Conservation (phyloP, 2,797 vertebrate genomes). For the Thalassophryne amazonica region DNA sequence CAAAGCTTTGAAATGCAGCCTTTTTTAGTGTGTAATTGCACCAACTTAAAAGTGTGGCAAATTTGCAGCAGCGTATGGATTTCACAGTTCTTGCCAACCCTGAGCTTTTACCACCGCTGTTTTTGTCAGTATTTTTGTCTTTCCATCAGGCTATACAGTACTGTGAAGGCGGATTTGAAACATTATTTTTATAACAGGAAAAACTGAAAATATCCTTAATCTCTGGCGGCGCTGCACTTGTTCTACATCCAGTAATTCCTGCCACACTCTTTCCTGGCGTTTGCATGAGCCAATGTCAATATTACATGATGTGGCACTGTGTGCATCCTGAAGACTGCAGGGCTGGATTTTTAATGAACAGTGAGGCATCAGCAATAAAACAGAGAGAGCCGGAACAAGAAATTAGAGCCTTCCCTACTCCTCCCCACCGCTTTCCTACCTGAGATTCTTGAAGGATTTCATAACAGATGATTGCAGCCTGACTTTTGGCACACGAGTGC, state of each 20-base stretch:
- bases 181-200: neutral
- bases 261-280: constrained; percentile 13
- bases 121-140: no score
- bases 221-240: constrained; percentile 24
- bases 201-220: neutral
- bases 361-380: constrained; percentile 31
- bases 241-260: constrained; percentile 24
- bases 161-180: neutral
- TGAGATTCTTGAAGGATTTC: constrained; percentile 43
- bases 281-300: constrained; percentile 32
- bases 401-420: constrained; percentile 25
- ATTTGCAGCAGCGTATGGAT: no score
- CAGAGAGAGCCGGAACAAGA: constrained; percentile 50
- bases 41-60: no score
- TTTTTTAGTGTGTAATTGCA: no score
- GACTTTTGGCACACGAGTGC: constrained; percentile 45
- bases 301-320: constrained; percentile 33
- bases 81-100: no score
- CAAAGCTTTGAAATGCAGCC: no score
- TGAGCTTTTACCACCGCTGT: no score
- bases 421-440: constrained; percentile 26
- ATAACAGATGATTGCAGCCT: constrained; percentile 41
- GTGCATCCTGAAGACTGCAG: constrained; percentile 16
- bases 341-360: constrained; percentile 48
- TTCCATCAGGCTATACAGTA: neutral